Evolutionary conservation across 2,113 vertebrate species (phyloP), one percentile per base, ranked within the genome.

Genomic region (Tachuris rubrigastra): DNA sequence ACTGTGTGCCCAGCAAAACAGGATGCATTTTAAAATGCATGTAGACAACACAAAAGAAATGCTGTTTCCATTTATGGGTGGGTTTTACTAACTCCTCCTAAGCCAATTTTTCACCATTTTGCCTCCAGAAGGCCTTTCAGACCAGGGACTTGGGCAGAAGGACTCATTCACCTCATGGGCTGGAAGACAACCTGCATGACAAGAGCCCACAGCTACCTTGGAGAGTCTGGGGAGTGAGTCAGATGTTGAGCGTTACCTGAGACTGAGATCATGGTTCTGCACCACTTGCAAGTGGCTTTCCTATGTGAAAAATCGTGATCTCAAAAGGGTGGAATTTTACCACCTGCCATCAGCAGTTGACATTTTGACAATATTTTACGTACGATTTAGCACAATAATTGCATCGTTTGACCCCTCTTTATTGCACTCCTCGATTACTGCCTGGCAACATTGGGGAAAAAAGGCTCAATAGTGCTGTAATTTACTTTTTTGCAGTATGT

Each of bases 331-430:
- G 46, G 50, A 24, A 39, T 63, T 56, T n/a, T 20, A 63, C 31
- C 18, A n/a, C 44, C 53, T 41, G 81, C 30, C 42, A 12, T 30
- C 49, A 93, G 49, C 53, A 27, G 16, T 2, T 76, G 75, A 74
- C 46, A 59, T 9, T 79, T 28, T 1, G 18, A 60, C 33, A 14
- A 5, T 73, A 93, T 95, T 93, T 91, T 47, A 60, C 0, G 1
- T 80, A 41, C 62, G 83, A 76, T 92, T 93, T 95, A 94, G 82
- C 74, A 65, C 31, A 83, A 84, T 85, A 95, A 80, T 63, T 65
- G 14, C 30, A 24, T 46, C 1, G 0, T 56, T 92, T 91, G 66
- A 65, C 68, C 49, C 31, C 93, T 72, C 37, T 92, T 92, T 87
- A 49, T 73, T 66, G 44, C 13, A 49, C 58, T 95, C 69, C 69